Conservation (phyloP, 2,797 vertebrate genomes). For the Syngnathus acus region DNA sequence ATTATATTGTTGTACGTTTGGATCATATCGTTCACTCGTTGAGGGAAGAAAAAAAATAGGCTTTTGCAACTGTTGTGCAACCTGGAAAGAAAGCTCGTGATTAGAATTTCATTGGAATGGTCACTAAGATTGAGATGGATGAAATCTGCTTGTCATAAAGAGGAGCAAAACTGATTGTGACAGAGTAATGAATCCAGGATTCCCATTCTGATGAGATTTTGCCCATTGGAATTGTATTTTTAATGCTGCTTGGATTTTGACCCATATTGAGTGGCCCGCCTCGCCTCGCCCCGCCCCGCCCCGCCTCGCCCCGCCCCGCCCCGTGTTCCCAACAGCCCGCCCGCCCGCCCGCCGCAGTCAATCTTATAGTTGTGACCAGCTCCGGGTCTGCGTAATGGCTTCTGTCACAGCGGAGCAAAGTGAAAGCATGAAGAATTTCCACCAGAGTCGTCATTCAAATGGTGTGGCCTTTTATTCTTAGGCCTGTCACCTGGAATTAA, state of each 20-base stretch:
- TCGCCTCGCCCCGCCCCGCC: no score
- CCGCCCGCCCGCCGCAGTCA: background rate
- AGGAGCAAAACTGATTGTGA: background rate
- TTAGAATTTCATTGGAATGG: background rate
- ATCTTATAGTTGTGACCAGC: slow-evolving; percentile 28
- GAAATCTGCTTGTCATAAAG: background rate
- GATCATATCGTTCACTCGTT: no score
- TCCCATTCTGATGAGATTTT: background rate
- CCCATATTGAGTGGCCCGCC: background rate
- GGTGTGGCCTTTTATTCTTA: slow-evolving; percentile 58
- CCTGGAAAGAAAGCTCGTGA: background rate
- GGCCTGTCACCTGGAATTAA: slow-evolving; percentile 68
- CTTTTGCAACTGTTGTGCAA: background rate
- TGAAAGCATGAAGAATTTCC: slow-evolving; percentile 55
- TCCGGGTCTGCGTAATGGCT: slow-evolving; percentile 55
- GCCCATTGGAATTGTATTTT: background rate
- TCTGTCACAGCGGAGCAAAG: slow-evolving; percentile 48
- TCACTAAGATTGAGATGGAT: background rate
- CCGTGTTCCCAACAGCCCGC: no score
- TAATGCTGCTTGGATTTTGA: slow-evolving; percentile 10
- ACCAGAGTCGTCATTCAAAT: slow-evolving; percentile 54
- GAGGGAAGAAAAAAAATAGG: no score
- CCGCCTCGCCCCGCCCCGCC: no score
- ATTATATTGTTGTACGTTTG: no score
- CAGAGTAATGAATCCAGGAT: background rate